Evolutionary conservation across 2,113 vertebrate genomes (phyloP), one percentile per base, ranked within the genome.

Genomic region (Myanophis thanlyinensis): DNA sequence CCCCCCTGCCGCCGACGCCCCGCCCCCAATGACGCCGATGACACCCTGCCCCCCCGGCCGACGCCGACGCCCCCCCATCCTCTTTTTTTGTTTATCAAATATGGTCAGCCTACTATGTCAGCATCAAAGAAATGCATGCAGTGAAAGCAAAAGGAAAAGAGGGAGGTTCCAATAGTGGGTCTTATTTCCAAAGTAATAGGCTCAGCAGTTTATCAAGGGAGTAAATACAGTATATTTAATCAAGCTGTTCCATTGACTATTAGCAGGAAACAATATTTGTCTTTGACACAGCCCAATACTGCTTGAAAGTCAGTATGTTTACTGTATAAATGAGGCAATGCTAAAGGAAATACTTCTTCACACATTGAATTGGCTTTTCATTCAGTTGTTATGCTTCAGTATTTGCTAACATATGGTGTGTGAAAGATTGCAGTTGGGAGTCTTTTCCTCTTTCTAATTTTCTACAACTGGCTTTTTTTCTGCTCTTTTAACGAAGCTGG

Each of bases 401-500:
- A 89, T 90, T 90, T 48, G 52, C 48, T 59, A 80, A 40, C 49
- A 80, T 20, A 51, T 8, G 47, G 47, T 30, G 27, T 6, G 54
- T 35, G 84, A 91, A 92, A 23, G 30, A 93, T 51, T 67, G 62
- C 27, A 35, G 1, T 47, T 87, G 92, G 80, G 18, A 88, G 53
- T 44, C 53, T 87, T 89, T 53, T 20, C n/a, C 10, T 52, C 22
- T 73, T 46, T 25, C 52, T 90, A 94, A 93, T 35, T 62, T 46
- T 94, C 48, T 30, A 52, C 7, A 59, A 86, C 2, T 87, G 59
- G 40, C 4, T 1, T 91, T 93, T 56, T 52, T 80, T 20, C 49
- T 67, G 10, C 73, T 80, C 73, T 91, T 94, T 93, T 92, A 95
- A 92, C 51, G 3, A 54, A 44, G 91, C 40, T 89, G 59, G 80